These are phyloP conservation scores for Pollicipes pollicipes DNA, from an alignment of 1,140 invertebrate species.

Conservation along the genomic window DNA sequence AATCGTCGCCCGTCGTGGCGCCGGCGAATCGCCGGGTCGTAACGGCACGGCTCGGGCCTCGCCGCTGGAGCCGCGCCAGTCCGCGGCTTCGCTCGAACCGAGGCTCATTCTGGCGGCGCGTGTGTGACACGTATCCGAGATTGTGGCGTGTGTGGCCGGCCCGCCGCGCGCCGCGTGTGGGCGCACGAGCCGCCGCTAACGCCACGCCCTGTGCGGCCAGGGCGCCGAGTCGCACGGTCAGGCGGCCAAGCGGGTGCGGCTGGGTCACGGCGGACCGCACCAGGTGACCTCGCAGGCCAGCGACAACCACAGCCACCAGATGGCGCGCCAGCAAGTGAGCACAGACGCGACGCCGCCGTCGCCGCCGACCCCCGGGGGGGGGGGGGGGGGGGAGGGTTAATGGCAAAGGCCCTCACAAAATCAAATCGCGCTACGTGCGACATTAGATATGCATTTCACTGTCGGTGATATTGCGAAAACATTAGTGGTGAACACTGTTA, in stretches of 20 bases:
- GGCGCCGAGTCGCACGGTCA: slow-evolving; percentile 14
- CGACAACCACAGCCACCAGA: slow-evolving; percentile 14
- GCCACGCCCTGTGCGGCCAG: background rate
- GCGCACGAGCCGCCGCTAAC: background rate
- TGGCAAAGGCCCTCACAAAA: too few species aligned
- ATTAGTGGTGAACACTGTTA: too few species aligned
- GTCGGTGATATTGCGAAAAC: too few species aligned
- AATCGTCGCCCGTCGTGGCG: too few species aligned
- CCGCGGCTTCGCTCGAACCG: too few species aligned
- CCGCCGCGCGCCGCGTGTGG: background rate
- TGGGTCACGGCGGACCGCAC: slow-evolving; percentile 12
- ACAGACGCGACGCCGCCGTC: slow-evolving; percentile 7
- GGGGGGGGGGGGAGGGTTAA: too few species aligned
- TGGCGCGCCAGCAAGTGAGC: slow-evolving; percentile 10
- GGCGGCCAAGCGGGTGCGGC: slow-evolving; percentile 20
- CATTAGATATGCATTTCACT: too few species aligned
- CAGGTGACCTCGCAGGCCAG: slow-evolving; percentile 15
- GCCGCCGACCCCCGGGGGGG: background rate
- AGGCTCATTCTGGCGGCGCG: too few species aligned
- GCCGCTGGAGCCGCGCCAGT: too few species aligned
- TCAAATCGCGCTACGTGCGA: background rate
- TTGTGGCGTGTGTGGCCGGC: background rate
- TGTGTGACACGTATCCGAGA: too few species aligned
- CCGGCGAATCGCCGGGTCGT: too few species aligned
- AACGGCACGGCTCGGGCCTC: too few species aligned